A percentile compares a stretch with the other conserved stretches of the same genome.
Evolutionary conservation across 2,888 invertebrate species (phyloP).

Genomic region (Aspidiotus rigidus): DNA sequence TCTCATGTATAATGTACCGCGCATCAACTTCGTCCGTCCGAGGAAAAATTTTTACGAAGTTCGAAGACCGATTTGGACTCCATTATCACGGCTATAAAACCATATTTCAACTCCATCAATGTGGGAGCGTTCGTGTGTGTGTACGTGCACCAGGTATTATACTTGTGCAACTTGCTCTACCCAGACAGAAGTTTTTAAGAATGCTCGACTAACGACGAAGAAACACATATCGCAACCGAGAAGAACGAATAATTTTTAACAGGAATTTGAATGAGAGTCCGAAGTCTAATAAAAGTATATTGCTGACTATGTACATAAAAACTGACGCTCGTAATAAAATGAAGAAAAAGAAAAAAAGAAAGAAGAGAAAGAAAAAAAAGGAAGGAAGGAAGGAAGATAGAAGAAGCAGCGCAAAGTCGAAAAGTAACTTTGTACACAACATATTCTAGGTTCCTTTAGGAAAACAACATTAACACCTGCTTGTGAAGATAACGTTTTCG

Average conservation of each 20-base stretch:
- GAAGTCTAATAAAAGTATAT: constrained; percentile 28
- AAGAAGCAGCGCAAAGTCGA: too few relatives aligned
- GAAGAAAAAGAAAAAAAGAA: not conserved
- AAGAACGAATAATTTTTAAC: not conserved
- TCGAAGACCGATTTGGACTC: constrained; percentile 12
- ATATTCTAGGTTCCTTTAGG: constrained; percentile 8
- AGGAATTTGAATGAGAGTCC: constrained; percentile 5
- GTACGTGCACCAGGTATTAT: too few relatives aligned
- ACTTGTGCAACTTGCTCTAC: not conserved
- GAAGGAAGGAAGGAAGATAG: too few relatives aligned
- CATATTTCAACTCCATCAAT: constrained; percentile 31
- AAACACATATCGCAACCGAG: not conserved
- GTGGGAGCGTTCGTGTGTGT: constrained; percentile 20
- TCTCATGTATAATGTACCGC: too few relatives aligned
- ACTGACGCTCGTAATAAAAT: constrained; percentile 25
- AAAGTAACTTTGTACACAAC: too few relatives aligned
- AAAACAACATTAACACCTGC: constrained; percentile 34
- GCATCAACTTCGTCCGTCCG: too few relatives aligned
- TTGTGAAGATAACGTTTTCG: constrained; percentile 21
- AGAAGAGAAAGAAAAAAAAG: too few relatives aligned
- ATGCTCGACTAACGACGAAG: not conserved
- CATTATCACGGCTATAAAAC: constrained; percentile 32
- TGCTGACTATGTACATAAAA: constrained; percentile 25
- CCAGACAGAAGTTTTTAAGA: not conserved
- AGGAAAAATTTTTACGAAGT: not conserved